Evolutionary conservation across 2,797 vertebrate genomes (phyloP).

Genomic region (Chelon labrosus): DNA sequence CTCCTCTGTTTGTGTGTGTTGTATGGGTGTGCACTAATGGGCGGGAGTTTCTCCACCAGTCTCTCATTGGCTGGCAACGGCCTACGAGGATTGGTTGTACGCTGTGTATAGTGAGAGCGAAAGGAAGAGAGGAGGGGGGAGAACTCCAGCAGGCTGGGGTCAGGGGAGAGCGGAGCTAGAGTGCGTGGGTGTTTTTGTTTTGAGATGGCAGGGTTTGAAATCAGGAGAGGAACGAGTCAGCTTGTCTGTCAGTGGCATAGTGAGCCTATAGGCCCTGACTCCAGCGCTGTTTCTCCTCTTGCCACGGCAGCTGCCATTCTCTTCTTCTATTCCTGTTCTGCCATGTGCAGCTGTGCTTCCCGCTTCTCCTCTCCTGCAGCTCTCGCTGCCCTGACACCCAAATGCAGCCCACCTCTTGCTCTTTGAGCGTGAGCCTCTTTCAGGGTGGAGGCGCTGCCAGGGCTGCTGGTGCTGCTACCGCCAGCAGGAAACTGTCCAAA

Average conservation of each 20-base stretch:
- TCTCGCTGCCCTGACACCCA: slow-evolving; percentile 66
- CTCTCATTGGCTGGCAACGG: slow-evolving; percentile 81
- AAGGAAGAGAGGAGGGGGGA: slow-evolving; percentile 52
- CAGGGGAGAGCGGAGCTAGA: slow-evolving; percentile 82
- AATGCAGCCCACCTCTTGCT: slow-evolving; percentile 72
- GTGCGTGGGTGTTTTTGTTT: slow-evolving; percentile 91
- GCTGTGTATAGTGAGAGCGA: slow-evolving; percentile 77
- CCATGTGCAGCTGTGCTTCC: slow-evolving; percentile 72
- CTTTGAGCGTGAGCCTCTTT: slow-evolving; percentile 72
- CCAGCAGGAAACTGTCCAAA: slow-evolving; percentile 72
- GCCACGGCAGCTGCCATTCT: slow-evolving; percentile 55
- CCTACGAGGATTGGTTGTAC: slow-evolving; percentile 74
- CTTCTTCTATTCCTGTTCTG: slow-evolving; percentile 49
- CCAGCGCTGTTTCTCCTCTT: slow-evolving; percentile 50
- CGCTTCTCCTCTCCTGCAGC: slow-evolving; percentile 57
- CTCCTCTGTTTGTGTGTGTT: slow-evolving; percentile 79
- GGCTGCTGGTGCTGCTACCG: slow-evolving; percentile 59
- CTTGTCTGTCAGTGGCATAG: slow-evolving; percentile 76
- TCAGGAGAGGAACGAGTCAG: slow-evolving; percentile 76
- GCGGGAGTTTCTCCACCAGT: slow-evolving; percentile 75
- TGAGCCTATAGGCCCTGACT: slow-evolving; percentile 73
- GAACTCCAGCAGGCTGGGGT: slow-evolving; percentile 81
- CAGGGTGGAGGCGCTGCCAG: slow-evolving; percentile 72
- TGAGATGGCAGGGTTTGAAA: slow-evolving; percentile 87
- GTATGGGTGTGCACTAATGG: slow-evolving; percentile 84